These are phyloP conservation scores for Acrocephalus kingi DNA, from an alignment of 2,113 vertebrate genomes.

Conservation along the genomic window DNA sequence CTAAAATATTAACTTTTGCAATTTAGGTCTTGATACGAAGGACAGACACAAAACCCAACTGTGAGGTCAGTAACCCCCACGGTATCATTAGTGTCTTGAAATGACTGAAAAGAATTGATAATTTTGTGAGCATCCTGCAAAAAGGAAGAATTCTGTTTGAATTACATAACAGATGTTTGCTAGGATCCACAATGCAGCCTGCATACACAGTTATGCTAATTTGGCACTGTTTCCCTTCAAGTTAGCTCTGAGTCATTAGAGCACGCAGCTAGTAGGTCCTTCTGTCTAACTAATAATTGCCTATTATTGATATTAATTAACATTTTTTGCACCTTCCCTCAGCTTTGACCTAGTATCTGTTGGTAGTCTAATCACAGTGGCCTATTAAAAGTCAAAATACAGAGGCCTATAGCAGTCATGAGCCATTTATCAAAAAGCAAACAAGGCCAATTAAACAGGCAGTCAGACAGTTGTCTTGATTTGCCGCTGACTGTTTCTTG, in stretches of 20 bases:
- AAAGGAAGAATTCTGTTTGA: slow-evolving; percentile 96
- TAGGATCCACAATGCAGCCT: slow-evolving; percentile 88
- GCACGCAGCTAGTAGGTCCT: slow-evolving; percentile 95
- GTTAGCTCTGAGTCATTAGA: slow-evolving; percentile 96
- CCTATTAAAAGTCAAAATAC: slow-evolving; percentile 96
- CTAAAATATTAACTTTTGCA: slow-evolving; percentile 53
- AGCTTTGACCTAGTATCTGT: slow-evolving; percentile 95
- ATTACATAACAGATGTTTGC: slow-evolving; percentile 99
- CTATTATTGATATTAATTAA: slow-evolving; percentile 99
- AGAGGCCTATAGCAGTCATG: slow-evolving; percentile 82
- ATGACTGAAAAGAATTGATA: slow-evolving; percentile 91
- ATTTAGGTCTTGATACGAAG: slow-evolving; percentile 60
- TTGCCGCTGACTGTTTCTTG: slow-evolving; percentile 98
- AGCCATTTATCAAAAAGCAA: slow-evolving; percentile 99
- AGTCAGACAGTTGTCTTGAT: slow-evolving; percentile 98
- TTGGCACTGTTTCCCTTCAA: slow-evolving; percentile 90
- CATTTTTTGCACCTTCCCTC: slow-evolving; percentile 96
- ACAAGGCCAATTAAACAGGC: slow-evolving; percentile 98
- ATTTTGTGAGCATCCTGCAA: slow-evolving; percentile 90
- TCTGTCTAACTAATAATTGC: slow-evolving; percentile 99
- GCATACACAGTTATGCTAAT: slow-evolving; percentile 99
- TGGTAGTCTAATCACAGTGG: slow-evolving; percentile 96
- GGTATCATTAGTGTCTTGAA: slow-evolving; percentile 90
- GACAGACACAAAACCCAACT: slow-evolving; percentile 77
- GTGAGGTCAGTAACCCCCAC: slow-evolving; percentile 81